Conservation (phyloP, 2,797 vertebrate species). For the Zalophus californianus region DNA sequence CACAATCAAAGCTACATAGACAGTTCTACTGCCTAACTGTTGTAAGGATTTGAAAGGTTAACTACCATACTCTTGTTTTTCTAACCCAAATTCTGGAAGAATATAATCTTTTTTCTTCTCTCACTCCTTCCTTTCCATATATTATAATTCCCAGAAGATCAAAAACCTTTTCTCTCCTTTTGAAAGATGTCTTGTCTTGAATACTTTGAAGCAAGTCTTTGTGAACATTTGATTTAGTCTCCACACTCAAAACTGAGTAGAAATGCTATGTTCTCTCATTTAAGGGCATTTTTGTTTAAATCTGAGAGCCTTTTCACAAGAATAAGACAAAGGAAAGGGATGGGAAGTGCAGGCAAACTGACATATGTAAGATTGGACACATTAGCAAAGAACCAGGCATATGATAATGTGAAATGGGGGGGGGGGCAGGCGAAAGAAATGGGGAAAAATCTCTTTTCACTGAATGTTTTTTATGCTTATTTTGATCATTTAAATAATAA, state of each 20-base stretch:
- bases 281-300: neutral
- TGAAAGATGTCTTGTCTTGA: neutral
- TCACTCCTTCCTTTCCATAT: neutral
- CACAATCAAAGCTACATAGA: neutral
- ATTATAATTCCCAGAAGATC: conserved; percentile 20
- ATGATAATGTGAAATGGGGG: neutral
- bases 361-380: neutral
- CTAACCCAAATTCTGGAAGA: neutral
- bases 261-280: neutral
- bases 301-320: neutral
- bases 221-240: conserved; percentile 6
- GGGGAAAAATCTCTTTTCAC: neutral
- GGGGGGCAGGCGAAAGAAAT: neutral
- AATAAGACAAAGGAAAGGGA: neutral
- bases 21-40: neutral
- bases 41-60: conserved; percentile 49
- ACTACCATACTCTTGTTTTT: conserved; percentile 6
- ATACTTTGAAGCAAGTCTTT: conserved; percentile 3
- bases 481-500: neutral
- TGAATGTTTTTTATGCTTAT: neutral
- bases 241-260: neutral
- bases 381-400: neutral
- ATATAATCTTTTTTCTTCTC: neutral
- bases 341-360: neutral
- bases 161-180: neutral